Conservation (phyloP, 2,888 invertebrate genomes). For the Drosophila greeni region DNA sequence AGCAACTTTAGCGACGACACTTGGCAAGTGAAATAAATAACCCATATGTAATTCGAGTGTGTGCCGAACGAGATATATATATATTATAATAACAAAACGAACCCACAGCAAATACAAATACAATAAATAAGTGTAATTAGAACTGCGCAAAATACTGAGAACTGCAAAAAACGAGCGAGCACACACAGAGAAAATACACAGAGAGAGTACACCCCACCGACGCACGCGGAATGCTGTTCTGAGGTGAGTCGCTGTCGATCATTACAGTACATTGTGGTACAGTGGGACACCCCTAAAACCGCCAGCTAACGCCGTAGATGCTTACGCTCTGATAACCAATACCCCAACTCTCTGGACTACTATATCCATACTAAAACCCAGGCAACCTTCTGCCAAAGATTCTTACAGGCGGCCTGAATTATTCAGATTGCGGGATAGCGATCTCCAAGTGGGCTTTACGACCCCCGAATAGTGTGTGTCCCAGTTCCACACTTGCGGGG, state of each 20-base stretch:
- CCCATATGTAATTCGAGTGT: slow-evolving; percentile 2
- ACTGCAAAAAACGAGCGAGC: slow-evolving; percentile 34
- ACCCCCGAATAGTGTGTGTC: slow-evolving; percentile 62
- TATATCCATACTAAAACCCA: slow-evolving; percentile 26
- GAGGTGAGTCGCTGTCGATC: slow-evolving; percentile 40
- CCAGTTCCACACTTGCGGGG: slow-evolving; percentile 59
- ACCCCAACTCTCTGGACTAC: slow-evolving; percentile 11
- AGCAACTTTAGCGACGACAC: slow-evolving; percentile 31
- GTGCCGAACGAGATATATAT: slow-evolving; percentile 24
- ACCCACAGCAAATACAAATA: slow-evolving; percentile 23
- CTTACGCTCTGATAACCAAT: slow-evolving; percentile 31
- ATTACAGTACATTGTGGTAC: slow-evolving; percentile 10
- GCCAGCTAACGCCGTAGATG: slow-evolving; percentile 35
- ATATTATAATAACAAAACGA: slow-evolving; percentile 15
- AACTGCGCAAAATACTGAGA: slow-evolving; percentile 65
- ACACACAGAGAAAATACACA: neutral
- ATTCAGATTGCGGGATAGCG: slow-evolving; percentile 46
- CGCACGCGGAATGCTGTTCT: slow-evolving; percentile 40
- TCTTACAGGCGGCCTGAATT: slow-evolving; percentile 48
- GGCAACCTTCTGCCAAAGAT: slow-evolving; percentile 8
- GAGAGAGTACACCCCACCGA: slow-evolving; percentile 16
- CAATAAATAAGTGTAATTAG: slow-evolving; percentile 48
- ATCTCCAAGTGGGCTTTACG: slow-evolving; percentile 51
- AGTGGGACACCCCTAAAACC: slow-evolving; percentile 31
- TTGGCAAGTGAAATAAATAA: slow-evolving; percentile 37